Evolutionary conservation across 2,888 invertebrate genomes (phyloP), one percentile per base, ranked within the genome.

Genomic region (Cheilosia vernalis): DNA sequence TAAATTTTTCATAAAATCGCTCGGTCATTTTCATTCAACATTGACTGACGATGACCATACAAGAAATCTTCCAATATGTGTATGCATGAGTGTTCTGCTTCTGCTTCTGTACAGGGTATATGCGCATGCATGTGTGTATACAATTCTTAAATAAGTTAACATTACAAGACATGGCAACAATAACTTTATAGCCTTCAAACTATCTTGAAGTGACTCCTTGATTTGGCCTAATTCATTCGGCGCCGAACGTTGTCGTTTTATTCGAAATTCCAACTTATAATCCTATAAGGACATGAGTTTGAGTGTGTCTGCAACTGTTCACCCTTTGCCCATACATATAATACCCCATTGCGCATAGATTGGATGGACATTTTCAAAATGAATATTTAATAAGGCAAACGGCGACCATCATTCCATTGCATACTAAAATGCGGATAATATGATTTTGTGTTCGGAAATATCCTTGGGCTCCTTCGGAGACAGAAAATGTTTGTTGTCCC

Each of bases 111-210:
- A 10, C n/a, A 17, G 49, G 30, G 33, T 21, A 10, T 19, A 49
- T 51, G 24, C 7, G 4, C 21, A 24, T 24, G 24, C 3, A 24
- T 61, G 15, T 76, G 66, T 78, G 73, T 44, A 6, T 6, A 58
- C 87, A 74, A 66, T 81, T 79, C 72, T 70, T 81, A 74, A 81
- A 84, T 79, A 82, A 82, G 85, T 67, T 82, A 82, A 85, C 86
- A 87, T 87, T 87, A 88, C 88, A 88, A 84, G 86, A 88, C 87
- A 87, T 87, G 87, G 86, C 87, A 87, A 88, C 87, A 88, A 88
- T 85, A 85, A 85, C 81, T 81, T 85, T 81, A 85, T 85, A 81
- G 85, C 70, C 81, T 81, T 81, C 85, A 81, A 85, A 85, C 85
- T 76, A 44, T 70, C 76, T 58, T 81, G 81, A 85, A 72, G 81